Conservation (phyloP, 2,113 vertebrate species). For the Atrichornis clamosus region DNA sequence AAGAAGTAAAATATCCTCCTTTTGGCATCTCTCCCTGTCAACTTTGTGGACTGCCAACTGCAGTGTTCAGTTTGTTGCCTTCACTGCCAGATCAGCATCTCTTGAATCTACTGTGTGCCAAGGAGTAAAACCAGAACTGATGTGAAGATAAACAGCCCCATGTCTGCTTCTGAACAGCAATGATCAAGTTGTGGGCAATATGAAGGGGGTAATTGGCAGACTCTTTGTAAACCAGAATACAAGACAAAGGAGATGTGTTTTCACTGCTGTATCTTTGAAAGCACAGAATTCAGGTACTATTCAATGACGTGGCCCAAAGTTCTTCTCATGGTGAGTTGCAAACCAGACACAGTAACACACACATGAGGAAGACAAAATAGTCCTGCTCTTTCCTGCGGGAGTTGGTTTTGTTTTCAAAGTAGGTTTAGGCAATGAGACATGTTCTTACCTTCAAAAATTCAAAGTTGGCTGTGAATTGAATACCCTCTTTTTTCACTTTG, state of each 20-base stretch:
- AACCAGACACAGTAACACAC: neutral
- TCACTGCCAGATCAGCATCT: conserved; percentile 5
- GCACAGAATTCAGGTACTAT: conserved; percentile 19
- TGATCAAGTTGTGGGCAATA: neutral
- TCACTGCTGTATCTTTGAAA: neutral
- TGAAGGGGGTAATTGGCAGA: neutral
- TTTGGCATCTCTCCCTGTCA: neutral
- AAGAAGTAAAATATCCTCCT: neutral
- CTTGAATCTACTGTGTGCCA: neutral
- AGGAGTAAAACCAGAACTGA: neutral
- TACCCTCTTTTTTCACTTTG: neutral
- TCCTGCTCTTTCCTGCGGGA: neutral
- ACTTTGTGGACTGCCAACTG: neutral
- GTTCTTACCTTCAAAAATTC: conserved; percentile 37
- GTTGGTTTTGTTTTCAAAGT: neutral
- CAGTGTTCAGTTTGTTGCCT: neutral
- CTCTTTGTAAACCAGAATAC: conserved; percentile 31
- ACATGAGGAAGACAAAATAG: neutral
- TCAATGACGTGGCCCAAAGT: conserved; percentile 8
- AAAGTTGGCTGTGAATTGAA: neutral
- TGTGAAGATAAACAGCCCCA: neutral
- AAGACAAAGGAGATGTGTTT: neutral
- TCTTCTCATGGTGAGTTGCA: conserved; percentile 12
- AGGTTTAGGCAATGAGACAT: neutral
- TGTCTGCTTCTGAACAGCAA: neutral